Percentiles rank a stretch among this genome's conserved stretches.
Conservation (phyloP, 2,888 invertebrate species). For the Isotomurus palustris region DNA sequence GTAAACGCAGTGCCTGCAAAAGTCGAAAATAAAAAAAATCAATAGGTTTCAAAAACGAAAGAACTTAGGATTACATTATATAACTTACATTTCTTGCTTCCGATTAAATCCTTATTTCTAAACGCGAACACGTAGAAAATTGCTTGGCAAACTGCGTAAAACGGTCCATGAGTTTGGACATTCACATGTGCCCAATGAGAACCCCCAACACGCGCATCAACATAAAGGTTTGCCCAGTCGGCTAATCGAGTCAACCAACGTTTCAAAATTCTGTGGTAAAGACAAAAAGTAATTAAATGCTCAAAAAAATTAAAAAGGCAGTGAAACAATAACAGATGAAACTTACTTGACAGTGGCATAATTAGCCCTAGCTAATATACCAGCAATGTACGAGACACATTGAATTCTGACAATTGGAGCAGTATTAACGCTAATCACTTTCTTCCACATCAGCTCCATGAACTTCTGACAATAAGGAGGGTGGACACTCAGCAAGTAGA, state of each 20-base stretch:
- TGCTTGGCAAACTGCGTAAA: slow-evolving; percentile 87
- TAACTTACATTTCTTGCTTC: slow-evolving; percentile 67
- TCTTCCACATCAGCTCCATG: slow-evolving; percentile 67
- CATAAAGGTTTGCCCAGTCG: slow-evolving; percentile 80
- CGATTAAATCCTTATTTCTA: slow-evolving; percentile 75
- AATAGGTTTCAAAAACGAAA: slow-evolving; percentile 1
- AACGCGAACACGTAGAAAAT: slow-evolving; percentile 90
- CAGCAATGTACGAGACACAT: slow-evolving; percentile 68
- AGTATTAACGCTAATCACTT: slow-evolving; percentile 63
- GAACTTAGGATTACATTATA: no score
- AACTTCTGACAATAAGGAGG: slow-evolving; percentile 60
- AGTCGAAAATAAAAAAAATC: slow-evolving; percentile 4
- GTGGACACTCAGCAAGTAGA: slow-evolving; percentile 67
- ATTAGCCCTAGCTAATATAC: slow-evolving; percentile 65
- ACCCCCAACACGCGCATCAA: slow-evolving; percentile 61
- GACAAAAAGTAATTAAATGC: not conserved
- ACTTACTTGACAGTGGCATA: slow-evolving; percentile 61
- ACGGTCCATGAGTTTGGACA: slow-evolving; percentile 72
- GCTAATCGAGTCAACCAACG: slow-evolving; percentile 65
- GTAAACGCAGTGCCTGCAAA: slow-evolving; percentile 27
- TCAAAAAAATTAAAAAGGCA: not conserved
- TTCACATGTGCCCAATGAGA: slow-evolving; percentile 57
- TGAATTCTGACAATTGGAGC: slow-evolving; percentile 63
- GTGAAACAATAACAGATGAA: not conserved
- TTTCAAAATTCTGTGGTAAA: slow-evolving; percentile 58